Evolutionary conservation across 2,888 invertebrate genomes (phyloP).

Genomic region (Sisyra terminalis): DNA sequence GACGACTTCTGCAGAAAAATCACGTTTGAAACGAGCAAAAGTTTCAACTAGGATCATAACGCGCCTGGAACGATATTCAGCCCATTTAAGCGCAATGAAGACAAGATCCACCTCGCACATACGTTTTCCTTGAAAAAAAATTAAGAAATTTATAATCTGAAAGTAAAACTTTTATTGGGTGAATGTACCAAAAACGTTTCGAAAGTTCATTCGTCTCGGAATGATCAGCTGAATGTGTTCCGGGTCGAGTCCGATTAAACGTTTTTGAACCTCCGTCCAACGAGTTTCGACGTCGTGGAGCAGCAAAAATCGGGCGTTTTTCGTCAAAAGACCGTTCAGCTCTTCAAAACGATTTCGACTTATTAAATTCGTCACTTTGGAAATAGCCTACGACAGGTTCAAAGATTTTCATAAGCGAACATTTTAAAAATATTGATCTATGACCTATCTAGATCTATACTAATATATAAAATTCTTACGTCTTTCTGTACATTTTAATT

Average conservation of each 20-base stretch:
- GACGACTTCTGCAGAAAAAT: constrained; percentile 1
- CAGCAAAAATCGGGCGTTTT: not conserved
- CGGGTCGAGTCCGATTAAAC: constrained; percentile 4
- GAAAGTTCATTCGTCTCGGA: constrained; percentile 3
- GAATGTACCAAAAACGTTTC: not conserved
- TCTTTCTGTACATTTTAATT: too few relatives aligned
- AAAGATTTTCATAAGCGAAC: not conserved
- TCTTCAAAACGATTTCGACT: constrained; percentile 2
- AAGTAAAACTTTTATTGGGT: not conserved
- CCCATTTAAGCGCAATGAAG: constrained; percentile 7
- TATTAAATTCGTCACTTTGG: constrained; percentile 4
- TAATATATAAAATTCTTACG: too few relatives aligned
- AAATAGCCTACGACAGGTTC: constrained; percentile 5
- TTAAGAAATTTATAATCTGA: not conserved
- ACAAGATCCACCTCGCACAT: constrained; percentile 7
- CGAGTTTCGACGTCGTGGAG: constrained; percentile 4
- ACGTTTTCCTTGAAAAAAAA: constrained; percentile 2
- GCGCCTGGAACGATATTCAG: constrained; percentile 3
- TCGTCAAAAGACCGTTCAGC: not conserved
- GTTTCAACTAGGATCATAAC: constrained; percentile 6
- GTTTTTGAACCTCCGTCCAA: constrained; percentile 2
- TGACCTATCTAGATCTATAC: too few relatives aligned
- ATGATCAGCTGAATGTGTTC: constrained; percentile 8
- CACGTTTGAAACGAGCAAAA: constrained; percentile 6
- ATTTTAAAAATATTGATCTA: too few relatives aligned